Percentiles rank a stretch among this genome's conserved stretches.
phyloP scores from a whole-genome alignment of 2,888 invertebrate species.

The Chloromyia formosa region DNA sequence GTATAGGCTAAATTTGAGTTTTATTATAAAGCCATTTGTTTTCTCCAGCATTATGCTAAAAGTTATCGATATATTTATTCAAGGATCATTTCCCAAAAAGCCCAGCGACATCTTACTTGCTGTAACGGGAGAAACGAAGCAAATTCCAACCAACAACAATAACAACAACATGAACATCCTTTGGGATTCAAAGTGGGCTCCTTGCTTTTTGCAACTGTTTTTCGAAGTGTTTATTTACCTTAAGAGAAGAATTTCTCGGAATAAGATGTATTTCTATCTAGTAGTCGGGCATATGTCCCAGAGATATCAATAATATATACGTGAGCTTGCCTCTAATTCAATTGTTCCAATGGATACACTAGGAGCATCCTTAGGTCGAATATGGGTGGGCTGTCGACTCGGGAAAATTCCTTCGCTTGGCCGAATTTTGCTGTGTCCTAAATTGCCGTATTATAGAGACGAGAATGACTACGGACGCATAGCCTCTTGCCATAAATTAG shows the following conservation, averaged over 20 bases:
- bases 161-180: neutral
- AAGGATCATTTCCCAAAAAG: slow-evolving; percentile 16
- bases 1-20: neutral
- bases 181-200: neutral
- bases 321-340: slow-evolving; percentile 24
- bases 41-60: neutral
- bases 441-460: too few species aligned
- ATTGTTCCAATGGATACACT: neutral
- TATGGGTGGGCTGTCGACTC: too few species aligned
- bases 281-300: slow-evolving; percentile 8
- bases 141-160: too few species aligned
- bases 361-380: neutral
- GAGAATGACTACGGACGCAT: too few species aligned
- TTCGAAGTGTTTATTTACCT: slow-evolving; percentile 5
- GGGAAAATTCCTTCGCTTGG: too few species aligned
- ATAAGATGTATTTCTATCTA: neutral
- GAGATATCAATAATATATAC: slow-evolving; percentile 16
- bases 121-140: too few species aligned
- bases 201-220: neutral
- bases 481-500: too few species aligned
- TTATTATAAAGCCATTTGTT: slow-evolving; percentile 2
- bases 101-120: neutral
- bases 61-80: slow-evolving; percentile 18
- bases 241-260: slow-evolving; percentile 1
- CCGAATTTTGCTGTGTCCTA: too few species aligned